A percentile compares a stretch with the other conserved stretches of the same genome.
Evolutionary conservation across 2,113 vertebrate genomes (phyloP).

Genomic region (Poecile atricapillus): DNA sequence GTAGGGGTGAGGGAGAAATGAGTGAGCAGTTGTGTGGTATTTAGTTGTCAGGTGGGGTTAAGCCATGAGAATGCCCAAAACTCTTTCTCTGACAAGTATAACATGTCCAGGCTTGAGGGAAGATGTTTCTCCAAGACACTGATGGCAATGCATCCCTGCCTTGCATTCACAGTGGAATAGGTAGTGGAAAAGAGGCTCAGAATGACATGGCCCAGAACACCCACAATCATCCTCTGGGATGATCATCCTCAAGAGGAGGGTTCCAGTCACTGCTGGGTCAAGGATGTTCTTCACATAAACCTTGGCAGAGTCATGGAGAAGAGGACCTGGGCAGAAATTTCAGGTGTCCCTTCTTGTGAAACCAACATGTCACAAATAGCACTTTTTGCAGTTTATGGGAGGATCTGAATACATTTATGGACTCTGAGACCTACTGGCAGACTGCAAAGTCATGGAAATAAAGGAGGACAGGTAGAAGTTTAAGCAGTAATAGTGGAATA

Average conservation of each 20-base stretch:
- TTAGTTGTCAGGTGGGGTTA: background rate
- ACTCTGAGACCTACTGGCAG: background rate
- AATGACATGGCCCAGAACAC: background rate
- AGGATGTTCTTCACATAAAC: background rate
- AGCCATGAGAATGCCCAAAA: background rate
- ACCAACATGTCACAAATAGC: rapidly evolving
- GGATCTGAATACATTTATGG: background rate
- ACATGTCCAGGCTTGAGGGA: background rate
- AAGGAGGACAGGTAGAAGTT: background rate
- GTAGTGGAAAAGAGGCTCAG: background rate
- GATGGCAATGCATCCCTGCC: background rate
- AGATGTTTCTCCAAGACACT: rapidly evolving
- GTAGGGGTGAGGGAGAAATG: background rate
- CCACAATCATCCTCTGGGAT: background rate
- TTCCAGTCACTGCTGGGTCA: background rate
- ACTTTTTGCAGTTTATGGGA: background rate
- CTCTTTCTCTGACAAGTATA: background rate
- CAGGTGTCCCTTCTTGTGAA: background rate
- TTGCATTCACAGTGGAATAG: background rate
- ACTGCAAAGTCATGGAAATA: background rate
- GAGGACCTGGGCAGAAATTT: background rate
- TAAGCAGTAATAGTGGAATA: background rate
- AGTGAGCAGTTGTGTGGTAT: background rate
- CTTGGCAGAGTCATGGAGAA: background rate
- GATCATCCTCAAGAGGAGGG: background rate